Evolutionary conservation across 2,797 vertebrate genomes (phyloP).

Genomic region (Microctenopoma stevenorrisi): DNA sequence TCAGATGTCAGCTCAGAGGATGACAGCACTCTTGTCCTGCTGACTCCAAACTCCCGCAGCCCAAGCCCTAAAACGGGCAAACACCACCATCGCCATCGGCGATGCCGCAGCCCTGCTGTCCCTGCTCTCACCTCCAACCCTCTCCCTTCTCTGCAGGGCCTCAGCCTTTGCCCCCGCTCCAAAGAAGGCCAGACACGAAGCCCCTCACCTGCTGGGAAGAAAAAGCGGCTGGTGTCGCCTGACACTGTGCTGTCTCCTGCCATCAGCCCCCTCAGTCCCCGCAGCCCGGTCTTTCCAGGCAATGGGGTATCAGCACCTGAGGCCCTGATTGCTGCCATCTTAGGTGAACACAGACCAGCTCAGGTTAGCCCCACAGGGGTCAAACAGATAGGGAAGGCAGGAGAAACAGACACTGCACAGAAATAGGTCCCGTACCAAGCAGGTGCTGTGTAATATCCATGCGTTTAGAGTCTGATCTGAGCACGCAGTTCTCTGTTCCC

Average conservation of each 20-base stretch:
- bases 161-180: constrained; percentile 87
- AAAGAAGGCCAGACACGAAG: constrained; percentile 82
- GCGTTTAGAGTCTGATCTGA: constrained; percentile 43
- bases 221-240: constrained; percentile 83
- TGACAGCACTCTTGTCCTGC: constrained; percentile 94
- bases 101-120: constrained; percentile 85
- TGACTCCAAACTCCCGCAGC: constrained; percentile 90
- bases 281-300: constrained; percentile 78
- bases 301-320: constrained; percentile 80
- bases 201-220: constrained; percentile 82
- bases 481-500: constrained; percentile 53
- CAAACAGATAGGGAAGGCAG: constrained; percentile 62
- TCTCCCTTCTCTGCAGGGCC: constrained; percentile 84
- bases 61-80: constrained; percentile 88
- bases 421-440: constrained; percentile 6
- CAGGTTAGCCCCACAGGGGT: constrained; percentile 72
- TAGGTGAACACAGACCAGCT: constrained; percentile 81
- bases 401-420: constrained; percentile 57
- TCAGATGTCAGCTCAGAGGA: constrained; percentile 92
- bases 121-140: constrained; percentile 83
- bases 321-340: constrained; percentile 83
- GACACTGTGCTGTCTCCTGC: constrained; percentile 66
- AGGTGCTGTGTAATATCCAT: constrained; percentile 24
- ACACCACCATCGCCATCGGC: constrained; percentile 80
- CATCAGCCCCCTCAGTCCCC: constrained; percentile 76